phyloP scores from a whole-genome alignment of 2,113 vertebrate species.

The Hippoglossus stenolepis region DNA sequence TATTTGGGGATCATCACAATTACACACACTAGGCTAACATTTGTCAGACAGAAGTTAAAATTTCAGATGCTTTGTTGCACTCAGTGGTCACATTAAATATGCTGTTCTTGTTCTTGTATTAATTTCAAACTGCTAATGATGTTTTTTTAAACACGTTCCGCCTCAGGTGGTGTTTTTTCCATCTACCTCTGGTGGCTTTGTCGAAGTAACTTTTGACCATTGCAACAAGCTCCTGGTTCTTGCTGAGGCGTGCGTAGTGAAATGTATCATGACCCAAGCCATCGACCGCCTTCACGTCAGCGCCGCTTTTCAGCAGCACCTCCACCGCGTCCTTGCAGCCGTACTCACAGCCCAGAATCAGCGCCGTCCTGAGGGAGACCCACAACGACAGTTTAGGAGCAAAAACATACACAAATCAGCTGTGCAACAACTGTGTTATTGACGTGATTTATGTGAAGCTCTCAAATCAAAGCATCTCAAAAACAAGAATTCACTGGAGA shows the following conservation, averaged over 20 bases:
- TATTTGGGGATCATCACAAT: not conserved
- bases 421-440: too few relatives aligned
- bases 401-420: too few relatives aligned
- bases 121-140: not conserved
- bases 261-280: conserved; percentile 88
- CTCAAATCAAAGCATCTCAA: too few relatives aligned
- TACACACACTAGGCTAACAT: not conserved
- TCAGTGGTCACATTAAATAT: not conserved
- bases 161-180: not conserved
- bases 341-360: conserved; percentile 95
- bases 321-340: conserved; percentile 94
- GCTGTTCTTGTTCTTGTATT: not conserved
- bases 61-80: not conserved
- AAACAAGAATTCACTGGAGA: too few relatives aligned
- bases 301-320: conserved; percentile 88
- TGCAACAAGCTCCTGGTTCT: conserved; percentile 88
- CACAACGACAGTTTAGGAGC: not conserved
- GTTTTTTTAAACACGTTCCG: not conserved
- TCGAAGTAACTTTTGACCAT: conserved; percentile 88
- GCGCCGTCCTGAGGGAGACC: conserved; percentile 84
- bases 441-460: too few relatives aligned
- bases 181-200: conserved; percentile 87
- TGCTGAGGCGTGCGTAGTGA: conserved; percentile 92
- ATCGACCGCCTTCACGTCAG: conserved; percentile 87
- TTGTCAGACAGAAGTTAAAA: not conserved